A percentile compares a stretch with the other conserved stretches of the same genome.
These are phyloP conservation scores for Bubalus kerabau DNA, from an alignment of 2,113 vertebrate genomes.

Conservation along the genomic window DNA sequence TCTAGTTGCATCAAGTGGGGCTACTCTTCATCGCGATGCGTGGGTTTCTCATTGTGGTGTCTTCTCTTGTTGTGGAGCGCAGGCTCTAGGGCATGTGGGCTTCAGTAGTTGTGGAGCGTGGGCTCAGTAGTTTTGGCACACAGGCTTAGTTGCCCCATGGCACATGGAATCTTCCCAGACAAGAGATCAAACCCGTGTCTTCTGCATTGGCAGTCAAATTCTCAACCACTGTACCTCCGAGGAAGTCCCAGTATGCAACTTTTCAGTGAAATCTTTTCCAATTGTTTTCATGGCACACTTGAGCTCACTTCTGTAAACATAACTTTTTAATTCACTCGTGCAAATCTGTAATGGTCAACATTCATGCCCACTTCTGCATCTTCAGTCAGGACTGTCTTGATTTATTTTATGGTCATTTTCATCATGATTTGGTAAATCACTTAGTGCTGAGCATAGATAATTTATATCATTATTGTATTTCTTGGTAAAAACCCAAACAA, in stretches of 20 bases:
- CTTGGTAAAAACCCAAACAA: background rate
- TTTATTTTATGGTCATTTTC: slow-evolving; percentile 33
- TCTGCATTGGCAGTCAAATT: background rate
- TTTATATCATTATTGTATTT: slow-evolving; percentile 25
- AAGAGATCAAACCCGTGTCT: background rate
- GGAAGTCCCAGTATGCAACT: background rate
- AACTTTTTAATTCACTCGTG: slow-evolving; percentile 22
- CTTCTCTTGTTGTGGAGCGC: background rate
- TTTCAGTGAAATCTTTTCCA: slow-evolving; percentile 36
- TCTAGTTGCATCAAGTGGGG: background rate
- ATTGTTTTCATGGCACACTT: slow-evolving; percentile 8
- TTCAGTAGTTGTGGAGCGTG: background rate
- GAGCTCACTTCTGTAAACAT: slow-evolving; percentile 15
- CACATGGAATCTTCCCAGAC: background rate
- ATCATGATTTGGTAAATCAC: slow-evolving; percentile 19
- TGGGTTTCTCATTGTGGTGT: background rate
- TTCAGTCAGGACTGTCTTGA: slow-evolving; percentile 8
- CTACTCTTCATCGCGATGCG: background rate
- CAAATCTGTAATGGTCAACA: background rate
- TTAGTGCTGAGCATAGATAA: background rate
- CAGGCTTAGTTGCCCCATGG: background rate
- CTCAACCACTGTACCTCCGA: background rate
- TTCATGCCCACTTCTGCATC: slow-evolving; percentile 1
- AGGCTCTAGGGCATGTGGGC: background rate
- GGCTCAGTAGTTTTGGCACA: background rate